Evolutionary conservation across 2,113 vertebrate genomes (phyloP).

Genomic region (Cryptotis parvus): DNA sequence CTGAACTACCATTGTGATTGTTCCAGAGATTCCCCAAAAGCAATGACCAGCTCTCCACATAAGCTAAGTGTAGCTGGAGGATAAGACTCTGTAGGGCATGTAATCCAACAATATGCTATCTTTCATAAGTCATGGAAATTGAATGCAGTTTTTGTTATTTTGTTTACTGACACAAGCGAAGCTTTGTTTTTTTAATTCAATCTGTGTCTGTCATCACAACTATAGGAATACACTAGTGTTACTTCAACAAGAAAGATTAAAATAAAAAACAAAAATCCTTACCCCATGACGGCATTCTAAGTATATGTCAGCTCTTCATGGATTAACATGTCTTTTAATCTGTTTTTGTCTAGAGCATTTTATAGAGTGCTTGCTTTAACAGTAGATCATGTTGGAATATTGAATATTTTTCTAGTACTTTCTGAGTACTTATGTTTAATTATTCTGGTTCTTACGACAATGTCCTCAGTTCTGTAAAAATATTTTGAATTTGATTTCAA

Average conservation of each 20-base stretch:
- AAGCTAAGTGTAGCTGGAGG: no score
- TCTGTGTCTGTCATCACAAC: neutral
- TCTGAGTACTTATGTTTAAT: neutral
- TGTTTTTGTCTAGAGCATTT: neutral
- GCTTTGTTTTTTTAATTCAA: neutral
- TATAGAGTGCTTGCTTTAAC: neutral
- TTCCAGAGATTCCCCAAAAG: no score
- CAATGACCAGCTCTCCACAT: no score
- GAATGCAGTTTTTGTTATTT: neutral
- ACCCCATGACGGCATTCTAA: neutral
- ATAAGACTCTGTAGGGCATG: no score
- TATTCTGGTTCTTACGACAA: neutral
- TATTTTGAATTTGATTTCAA: conserved; percentile 26
- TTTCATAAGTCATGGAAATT: neutral
- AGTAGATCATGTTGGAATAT: neutral
- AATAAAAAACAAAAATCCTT: neutral
- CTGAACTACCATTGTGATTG: no score
- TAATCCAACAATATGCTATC: no score
- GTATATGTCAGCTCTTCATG: neutral
- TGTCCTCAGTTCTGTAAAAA: neutral
- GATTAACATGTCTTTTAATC: neutral
- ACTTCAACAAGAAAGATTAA: neutral
- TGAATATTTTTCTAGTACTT: conserved; percentile 10
- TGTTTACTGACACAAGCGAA: neutral
- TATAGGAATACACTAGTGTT: neutral